Conservation (phyloP, 2,888 invertebrate genomes). For the Drosophila antonietae region DNA sequence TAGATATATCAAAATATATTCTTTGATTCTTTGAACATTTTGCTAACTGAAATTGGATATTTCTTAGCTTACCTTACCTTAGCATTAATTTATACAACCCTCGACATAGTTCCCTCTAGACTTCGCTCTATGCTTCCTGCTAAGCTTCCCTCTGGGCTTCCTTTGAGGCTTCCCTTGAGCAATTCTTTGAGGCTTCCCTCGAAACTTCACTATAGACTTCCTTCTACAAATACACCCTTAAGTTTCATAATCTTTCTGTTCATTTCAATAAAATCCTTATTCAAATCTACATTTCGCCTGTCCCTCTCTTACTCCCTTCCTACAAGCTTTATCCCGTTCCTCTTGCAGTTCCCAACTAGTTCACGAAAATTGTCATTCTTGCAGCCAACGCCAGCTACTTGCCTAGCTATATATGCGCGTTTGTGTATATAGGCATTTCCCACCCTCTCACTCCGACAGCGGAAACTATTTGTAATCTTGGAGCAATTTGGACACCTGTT, state of each 20-base stretch:
- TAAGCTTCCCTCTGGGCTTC: not conserved
- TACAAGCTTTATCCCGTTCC: not conserved
- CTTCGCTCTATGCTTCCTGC: too few species aligned
- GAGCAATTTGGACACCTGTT: constrained; percentile 74
- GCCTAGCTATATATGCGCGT: not conserved
- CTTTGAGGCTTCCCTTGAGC: not conserved
- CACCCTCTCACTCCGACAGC: constrained; percentile 11
- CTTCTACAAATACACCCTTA: not conserved
- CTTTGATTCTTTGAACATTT: too few species aligned
- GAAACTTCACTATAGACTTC: not conserved
- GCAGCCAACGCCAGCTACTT: constrained; percentile 7
- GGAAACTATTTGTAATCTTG: constrained; percentile 62
- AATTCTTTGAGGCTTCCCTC: not conserved
- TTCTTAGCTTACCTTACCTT: too few species aligned
- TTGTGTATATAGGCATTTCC: not conserved
- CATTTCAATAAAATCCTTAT: not conserved
- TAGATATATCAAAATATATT: too few species aligned
- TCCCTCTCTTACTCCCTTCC: not conserved
- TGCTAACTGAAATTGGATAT: too few species aligned
- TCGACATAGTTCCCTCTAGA: too few species aligned
- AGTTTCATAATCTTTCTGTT: not conserved
- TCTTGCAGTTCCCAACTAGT: not conserved
- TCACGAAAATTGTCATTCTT: constrained; percentile 1
- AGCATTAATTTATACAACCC: too few species aligned
- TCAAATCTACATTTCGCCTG: not conserved